A percentile compares a stretch with the other conserved stretches of the same genome.
Conservation (phyloP, 2,797 vertebrate species). For the Pterois miles region DNA sequence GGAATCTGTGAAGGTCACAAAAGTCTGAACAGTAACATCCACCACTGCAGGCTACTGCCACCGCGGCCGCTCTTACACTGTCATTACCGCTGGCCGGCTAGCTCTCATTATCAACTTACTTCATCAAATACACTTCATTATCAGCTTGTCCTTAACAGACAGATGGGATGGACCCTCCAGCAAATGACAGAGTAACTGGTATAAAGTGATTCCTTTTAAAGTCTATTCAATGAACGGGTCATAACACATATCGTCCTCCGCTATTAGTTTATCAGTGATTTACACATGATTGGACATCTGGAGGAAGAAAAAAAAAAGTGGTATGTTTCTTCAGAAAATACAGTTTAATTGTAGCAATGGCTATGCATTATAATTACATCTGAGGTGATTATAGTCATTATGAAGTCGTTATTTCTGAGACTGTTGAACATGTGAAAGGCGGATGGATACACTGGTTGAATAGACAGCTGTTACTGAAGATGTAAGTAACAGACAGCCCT, state of each 20-base stretch:
- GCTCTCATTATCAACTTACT: conserved; percentile 79
- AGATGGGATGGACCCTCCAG: conserved; percentile 75
- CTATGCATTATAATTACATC: conserved; percentile 89
- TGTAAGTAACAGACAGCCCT: conserved; percentile 80
- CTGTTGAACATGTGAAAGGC: conserved; percentile 82
- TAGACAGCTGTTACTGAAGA: conserved; percentile 86
- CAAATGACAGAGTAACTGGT: conserved; percentile 76
- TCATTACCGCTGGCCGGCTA: conserved; percentile 70
- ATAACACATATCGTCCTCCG: conserved; percentile 70
- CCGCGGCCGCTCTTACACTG: conserved; percentile 57
- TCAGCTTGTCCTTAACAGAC: conserved; percentile 75
- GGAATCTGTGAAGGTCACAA: conserved; percentile 78
- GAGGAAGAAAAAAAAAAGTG: conserved; percentile 61
- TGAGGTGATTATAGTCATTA: conserved; percentile 89
- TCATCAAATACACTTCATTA: conserved; percentile 81
- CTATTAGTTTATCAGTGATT: conserved; percentile 77
- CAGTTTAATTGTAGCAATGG: conserved; percentile 82
- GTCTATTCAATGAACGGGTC: conserved; percentile 69
- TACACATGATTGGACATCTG: conserved; percentile 77
- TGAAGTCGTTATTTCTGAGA: conserved; percentile 87
- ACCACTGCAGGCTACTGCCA: conserved; percentile 73
- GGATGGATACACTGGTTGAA: conserved; percentile 79
- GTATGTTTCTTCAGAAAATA: conserved; percentile 74
- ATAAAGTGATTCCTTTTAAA: conserved; percentile 75
- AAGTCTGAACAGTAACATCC: conserved; percentile 69